These are phyloP conservation scores for Pseudomyrmex flavicornis DNA, from an alignment of 1,140 invertebrate genomes.

Conservation along the genomic window DNA sequence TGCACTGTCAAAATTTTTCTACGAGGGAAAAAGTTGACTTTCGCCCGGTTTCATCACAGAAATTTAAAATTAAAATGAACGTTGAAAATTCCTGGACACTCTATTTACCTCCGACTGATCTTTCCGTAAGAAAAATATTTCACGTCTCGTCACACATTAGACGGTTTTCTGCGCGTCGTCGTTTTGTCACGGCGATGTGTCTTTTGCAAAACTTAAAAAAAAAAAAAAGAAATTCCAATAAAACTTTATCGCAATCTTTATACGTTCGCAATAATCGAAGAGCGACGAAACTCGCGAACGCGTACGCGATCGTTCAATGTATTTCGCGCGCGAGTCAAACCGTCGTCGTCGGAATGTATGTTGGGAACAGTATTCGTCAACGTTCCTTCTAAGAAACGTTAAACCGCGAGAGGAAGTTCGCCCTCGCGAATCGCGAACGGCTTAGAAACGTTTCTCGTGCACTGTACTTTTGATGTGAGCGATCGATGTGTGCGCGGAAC, in stretches of 20 bases:
- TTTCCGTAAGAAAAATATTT: slow-evolving; percentile 15
- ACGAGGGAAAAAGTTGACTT: slow-evolving; percentile 24
- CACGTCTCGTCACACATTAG: background rate
- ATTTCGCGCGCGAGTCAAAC: slow-evolving; percentile 29
- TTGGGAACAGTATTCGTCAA: slow-evolving; percentile 56
- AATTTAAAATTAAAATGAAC: slow-evolving; percentile 55
- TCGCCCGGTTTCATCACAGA: slow-evolving; percentile 10
- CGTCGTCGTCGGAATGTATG: slow-evolving; percentile 25
- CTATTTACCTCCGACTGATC: slow-evolving; percentile 34
- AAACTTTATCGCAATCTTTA: slow-evolving; percentile 6
- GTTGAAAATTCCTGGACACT: slow-evolving; percentile 21
- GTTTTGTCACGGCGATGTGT: background rate
- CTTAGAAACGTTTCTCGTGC: slow-evolving; percentile 57
- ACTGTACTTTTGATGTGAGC: slow-evolving; percentile 59
- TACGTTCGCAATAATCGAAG: background rate
- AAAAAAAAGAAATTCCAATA: background rate
- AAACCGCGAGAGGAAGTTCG: slow-evolving; percentile 49
- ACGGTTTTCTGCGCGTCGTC: background rate
- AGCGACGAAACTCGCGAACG: background rate
- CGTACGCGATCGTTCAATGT: background rate
- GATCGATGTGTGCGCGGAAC: slow-evolving; percentile 48
- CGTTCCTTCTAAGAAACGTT: slow-evolving; percentile 54
- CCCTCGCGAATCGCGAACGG: slow-evolving; percentile 30
- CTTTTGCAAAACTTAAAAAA: background rate
- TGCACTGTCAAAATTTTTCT: slow-evolving; percentile 17